Evolutionary conservation across 2,888 invertebrate species (phyloP).

Genomic region (Cerastoderma edule): DNA sequence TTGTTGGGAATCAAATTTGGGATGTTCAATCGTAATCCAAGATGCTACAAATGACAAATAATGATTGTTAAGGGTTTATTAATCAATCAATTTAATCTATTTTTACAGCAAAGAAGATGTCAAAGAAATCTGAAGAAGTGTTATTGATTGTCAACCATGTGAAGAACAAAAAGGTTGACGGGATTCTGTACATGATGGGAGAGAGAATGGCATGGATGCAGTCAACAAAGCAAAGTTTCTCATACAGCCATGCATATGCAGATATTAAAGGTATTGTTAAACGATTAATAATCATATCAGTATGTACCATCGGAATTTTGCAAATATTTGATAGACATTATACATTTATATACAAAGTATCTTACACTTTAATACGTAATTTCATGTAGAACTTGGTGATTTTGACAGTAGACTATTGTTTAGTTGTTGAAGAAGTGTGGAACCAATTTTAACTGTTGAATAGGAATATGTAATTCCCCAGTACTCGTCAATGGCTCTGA

Average conservation of each 20-base stretch:
- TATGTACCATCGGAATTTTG: no score
- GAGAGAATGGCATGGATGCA: constrained; percentile 98
- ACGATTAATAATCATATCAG: no score
- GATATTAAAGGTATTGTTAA: constrained; percentile 98
- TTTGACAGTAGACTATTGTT: no score
- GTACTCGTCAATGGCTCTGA: no score
- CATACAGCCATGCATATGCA: constrained; percentile 96
- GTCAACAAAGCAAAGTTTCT: constrained; percentile 94
- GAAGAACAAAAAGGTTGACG: constrained; percentile 97
- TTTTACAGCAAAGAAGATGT: constrained; percentile 57
- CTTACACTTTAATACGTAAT: no score
- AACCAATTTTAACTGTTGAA: no score
- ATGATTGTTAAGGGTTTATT: background rate
- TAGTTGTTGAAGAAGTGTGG: no score
- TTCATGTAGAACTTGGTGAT: no score
- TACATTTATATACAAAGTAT: no score
- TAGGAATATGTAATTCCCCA: no score
- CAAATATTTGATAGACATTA: no score
- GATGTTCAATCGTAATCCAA: background rate
- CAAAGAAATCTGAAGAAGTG: constrained; percentile 90
- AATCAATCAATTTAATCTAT: background rate
- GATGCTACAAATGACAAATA: background rate
- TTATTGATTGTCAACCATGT: constrained; percentile 96
- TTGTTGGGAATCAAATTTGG: background rate
- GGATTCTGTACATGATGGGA: constrained; percentile 97